Base-by-base conservation (phyloP, 2,113 vertebrate genomes). In the Cyanoliseus patagonus region DNA sequence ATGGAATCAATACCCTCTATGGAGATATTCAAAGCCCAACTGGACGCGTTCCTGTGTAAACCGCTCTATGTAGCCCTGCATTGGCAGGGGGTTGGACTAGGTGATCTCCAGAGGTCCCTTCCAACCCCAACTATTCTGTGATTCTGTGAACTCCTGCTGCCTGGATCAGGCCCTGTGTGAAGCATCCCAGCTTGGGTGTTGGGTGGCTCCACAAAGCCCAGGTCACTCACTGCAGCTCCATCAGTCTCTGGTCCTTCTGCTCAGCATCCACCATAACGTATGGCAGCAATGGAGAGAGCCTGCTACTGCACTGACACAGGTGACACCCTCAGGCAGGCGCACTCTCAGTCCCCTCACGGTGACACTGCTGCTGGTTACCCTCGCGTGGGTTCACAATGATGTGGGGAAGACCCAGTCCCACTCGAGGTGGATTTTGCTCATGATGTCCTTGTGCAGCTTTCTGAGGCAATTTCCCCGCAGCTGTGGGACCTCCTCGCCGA, bases 311-410 rank as follows among this genome's bases (percentile, higher is more conserved):
- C 47, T 2, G 83, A 31, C n/a, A 10, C 39, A 1, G 31, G 17
- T 2, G 49, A 6, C 23, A 11, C 24, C 24, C 28, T 35, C 31
- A 2, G 55, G 3, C 41, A 22, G 24, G 4, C 3, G 17, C 49
- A 2, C 0, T 1, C 6, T 24, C 52, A 4, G 33, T 2, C 8
- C 30, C 25, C 66, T 51, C 47, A 5, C 0, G 3, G 15, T 16
- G n/a, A 5, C 11, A 4, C 3, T 5, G 0, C 33, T 1, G 47
- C 41, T 0, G 1, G 25, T 5, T 3, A 16, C 14, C 25, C 35
- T 24, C 5, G 0, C 1, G 0, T 0, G 52, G 31, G 9, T 12
- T 12, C 1, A 22, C 1, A 1, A 1, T 4, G 49, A 1, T 1
- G 18, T 0, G 17, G 11, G 24, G 20, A 51, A 53, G 27, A 37